A percentile compares a stretch with the other conserved stretches of the same genome.
Evolutionary conservation across 2,888 invertebrate genomes (phyloP).

Genomic region (Ochropleura leucogaster): DNA sequence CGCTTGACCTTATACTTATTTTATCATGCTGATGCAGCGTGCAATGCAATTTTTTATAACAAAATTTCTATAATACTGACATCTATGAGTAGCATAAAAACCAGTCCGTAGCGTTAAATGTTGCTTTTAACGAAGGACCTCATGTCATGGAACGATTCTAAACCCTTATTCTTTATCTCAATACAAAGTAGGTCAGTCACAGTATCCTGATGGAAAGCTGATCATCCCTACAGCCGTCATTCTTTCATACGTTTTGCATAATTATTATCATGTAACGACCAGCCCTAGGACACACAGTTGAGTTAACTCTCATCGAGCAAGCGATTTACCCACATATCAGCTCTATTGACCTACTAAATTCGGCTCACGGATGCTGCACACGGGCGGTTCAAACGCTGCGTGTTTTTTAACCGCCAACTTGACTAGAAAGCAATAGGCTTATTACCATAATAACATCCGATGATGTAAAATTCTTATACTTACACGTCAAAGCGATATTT

Average conservation of each 20-base stretch:
- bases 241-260: neutral
- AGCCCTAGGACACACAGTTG: slow-evolving; percentile 24
- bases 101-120: too few species aligned
- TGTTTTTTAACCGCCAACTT: slow-evolving; percentile 12
- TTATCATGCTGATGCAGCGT: too few species aligned
- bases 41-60: too few species aligned
- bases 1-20: too few species aligned
- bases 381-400: slow-evolving; percentile 28
- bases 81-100: too few species aligned
- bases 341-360: slow-evolving; percentile 57
- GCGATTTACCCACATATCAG: slow-evolving; percentile 49
- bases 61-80: too few species aligned
- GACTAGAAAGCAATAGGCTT: neutral
- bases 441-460: neutral
- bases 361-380: slow-evolving; percentile 9
- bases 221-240: neutral
- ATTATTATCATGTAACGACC: slow-evolving; percentile 1
- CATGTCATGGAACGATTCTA: neutral
- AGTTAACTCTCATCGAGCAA: slow-evolving; percentile 44
- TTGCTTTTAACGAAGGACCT: too few species aligned
- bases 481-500: neutral
- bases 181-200: neutral
- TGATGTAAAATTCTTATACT: neutral
- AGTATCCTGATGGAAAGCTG: slow-evolving; percentile 4
- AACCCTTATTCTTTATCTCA: neutral